Evolutionary conservation across 92 coral and sea anemone species (phyloP).

Genomic region (Virgularia gustaviana): DNA sequence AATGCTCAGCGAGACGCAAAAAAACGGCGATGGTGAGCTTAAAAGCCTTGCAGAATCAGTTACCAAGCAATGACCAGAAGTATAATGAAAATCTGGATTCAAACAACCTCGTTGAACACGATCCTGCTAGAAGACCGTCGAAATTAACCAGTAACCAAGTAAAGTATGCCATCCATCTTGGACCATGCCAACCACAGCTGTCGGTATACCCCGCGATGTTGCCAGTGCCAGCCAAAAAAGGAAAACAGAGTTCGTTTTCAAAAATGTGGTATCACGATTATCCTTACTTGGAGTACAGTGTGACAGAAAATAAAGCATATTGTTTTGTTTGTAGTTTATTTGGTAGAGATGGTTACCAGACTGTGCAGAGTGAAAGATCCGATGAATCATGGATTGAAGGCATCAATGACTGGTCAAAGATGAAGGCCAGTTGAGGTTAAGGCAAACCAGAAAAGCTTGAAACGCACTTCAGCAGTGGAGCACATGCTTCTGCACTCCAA

Average conservation of each 20-base stretch:
- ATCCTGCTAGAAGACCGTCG: slow-evolving; percentile 26
- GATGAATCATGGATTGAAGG: slow-evolving; percentile 25
- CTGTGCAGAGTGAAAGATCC: slow-evolving; percentile 2
- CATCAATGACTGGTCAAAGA: slow-evolving; percentile 21
- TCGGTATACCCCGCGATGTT: background rate
- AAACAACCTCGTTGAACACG: slow-evolving; percentile 8
- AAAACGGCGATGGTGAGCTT: background rate
- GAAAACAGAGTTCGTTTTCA: slow-evolving; percentile 31
- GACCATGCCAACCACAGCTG: slow-evolving; percentile 23
- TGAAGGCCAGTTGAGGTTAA: slow-evolving; percentile 28
- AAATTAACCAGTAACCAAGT: background rate
- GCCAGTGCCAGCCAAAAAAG: background rate
- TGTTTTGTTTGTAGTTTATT: slow-evolving; percentile 15
- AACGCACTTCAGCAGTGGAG: slow-evolving; percentile 16
- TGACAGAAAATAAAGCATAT: slow-evolving; percentile 8
- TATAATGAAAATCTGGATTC: background rate
- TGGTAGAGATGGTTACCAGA: slow-evolving; percentile 8
- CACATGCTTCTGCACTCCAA: slow-evolving; percentile 10
- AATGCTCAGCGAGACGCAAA: background rate
- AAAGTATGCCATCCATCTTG: slow-evolving; percentile 3
- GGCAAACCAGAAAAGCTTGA: slow-evolving; percentile 11
- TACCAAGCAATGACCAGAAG: background rate
- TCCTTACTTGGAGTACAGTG: slow-evolving; percentile 25
- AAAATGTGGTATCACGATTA: slow-evolving; percentile 18
- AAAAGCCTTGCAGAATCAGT: slow-evolving; percentile 8